These are phyloP conservation scores for Hirundichthys speculiger DNA, from an alignment of 2,113 vertebrate genomes.

Conservation along the genomic window DNA sequence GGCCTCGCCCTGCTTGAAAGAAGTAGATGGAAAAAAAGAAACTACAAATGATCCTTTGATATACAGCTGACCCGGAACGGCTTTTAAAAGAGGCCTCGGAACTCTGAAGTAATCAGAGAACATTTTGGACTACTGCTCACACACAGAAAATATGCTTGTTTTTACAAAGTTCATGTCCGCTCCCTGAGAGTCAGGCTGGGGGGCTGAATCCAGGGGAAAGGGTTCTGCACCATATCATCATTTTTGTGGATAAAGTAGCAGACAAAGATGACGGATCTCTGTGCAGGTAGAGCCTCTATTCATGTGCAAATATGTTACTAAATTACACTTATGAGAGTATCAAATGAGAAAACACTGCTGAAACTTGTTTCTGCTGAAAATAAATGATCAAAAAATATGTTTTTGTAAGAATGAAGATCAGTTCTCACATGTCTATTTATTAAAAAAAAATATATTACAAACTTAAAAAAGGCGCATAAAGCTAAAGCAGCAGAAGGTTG, in stretches of 20 bases:
- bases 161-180: not conserved
- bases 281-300: not conserved
- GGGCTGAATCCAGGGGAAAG: not conserved
- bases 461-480: not conserved
- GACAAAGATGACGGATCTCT: not conserved
- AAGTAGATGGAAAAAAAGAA: too few species aligned
- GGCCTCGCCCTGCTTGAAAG: slow-evolving; percentile 1
- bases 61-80: not conserved
- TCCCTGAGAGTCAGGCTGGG: not conserved
- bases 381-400: too few species aligned
- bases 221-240: not conserved
- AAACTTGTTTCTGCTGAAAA: too few species aligned
- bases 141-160: too few species aligned
- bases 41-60: not conserved
- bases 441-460: not conserved
- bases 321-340: not conserved
- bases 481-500: not conserved
- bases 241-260: not conserved
- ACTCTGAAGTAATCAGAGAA: too few species aligned
- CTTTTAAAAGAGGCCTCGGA: not conserved
- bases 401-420: too few species aligned
- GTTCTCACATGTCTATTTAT: too few species aligned
- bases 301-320: not conserved
- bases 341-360: not conserved
- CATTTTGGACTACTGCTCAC: too few species aligned